Base-by-base conservation (phyloP, 2,888 invertebrate species). In the Eupithecia exiguata region DNA sequence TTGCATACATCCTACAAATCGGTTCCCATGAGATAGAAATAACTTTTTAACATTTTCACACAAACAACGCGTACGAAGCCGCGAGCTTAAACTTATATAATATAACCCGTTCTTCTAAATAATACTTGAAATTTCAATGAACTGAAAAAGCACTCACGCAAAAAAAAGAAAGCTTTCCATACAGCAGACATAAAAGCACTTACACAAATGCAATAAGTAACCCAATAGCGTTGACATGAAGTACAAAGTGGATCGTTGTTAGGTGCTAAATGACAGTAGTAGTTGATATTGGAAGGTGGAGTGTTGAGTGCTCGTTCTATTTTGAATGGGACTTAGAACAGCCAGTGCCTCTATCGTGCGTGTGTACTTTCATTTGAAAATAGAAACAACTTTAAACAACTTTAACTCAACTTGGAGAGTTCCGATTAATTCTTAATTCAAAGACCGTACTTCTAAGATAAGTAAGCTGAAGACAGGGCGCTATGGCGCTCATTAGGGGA, bases 191-290 rank as follows among this genome's bases (percentile, higher is more conserved):
- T 63, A 12, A 66, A 25, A 66, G 43, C 66, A 66, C 66, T 66
- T 25, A 66, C 25, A 7, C 16, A 66, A 66, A 66, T 66, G 66
- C 40, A 66, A 40, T 65, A 16, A 38, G 40, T 66, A 40, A 66
- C 66, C 66, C 25, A 40, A 66, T 66, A 66, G 21, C 40, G 66
- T 36, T 65, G 65, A 65, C 21, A 38, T 65, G 35, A 62, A 30
- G 12, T 66, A 66, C 40, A 25, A 66, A 38, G n/a, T 65, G 35
- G 30, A 0, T 62, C 62, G 62, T 35, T 62, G 35, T 62, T 62
- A 35, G 30, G 35, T 25, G 21, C 68, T 58, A 25, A 69, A 58
- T 58, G 58, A 53, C 68, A 58, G 38, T 16, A 38, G 35, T 58
- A 25, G 25, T 25, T 58, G 12, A 53, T 25, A 58, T 25, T 58